Base-by-base conservation (phyloP, 2,113 vertebrate genomes). In the Boleophthalmus pectinirostris region DNA sequence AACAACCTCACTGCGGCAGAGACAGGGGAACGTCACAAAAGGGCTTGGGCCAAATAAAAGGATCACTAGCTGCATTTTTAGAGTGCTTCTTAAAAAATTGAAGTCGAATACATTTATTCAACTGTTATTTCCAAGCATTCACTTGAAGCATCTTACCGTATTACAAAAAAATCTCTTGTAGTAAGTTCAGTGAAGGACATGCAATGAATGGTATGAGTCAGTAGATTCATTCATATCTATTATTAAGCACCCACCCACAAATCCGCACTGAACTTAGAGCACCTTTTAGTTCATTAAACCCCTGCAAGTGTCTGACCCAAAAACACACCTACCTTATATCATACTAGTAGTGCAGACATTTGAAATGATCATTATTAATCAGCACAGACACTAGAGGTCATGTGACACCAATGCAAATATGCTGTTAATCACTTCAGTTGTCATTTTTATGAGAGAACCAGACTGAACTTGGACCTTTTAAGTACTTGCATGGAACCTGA, bases 161-260 rank as follows among this genome's bases (percentile, higher is more conserved):
- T 35, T 13, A 56, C 73, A 82, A 71, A 80, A 64, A 61, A 54
- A 58, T 67, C 35, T 11, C 56, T 66, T 21, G n/a, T 54, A 25
- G 24, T 72, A 56, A 75, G 77, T 85, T 81, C 77, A 73, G 33
- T 51, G 75, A 66, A 72, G 78, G 79, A 85, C 24, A n/a, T 47
- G 38, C 29, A 57, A 25, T 66, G 57, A 70, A 77, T 66, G 58
- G 53, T 71, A 70, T 83, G 83, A 89, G 78, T 88, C 86, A 82
- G 75, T 13, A 1, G 47, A 78, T 56, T 78, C 83, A 88, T 88
- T 88, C 79, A 81, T 57, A 79, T 78, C 78, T 60, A 60, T 81
- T 82, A 68, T 85, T 73, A 81, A 73, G 60, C 49, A 66, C 75
- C 72, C 77, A 74, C 75, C 77, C 70, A 74, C 67, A 38, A 35